Evolutionary conservation across 2,113 vertebrate genomes (phyloP).

Genomic region (Oceanodroma tethys): DNA sequence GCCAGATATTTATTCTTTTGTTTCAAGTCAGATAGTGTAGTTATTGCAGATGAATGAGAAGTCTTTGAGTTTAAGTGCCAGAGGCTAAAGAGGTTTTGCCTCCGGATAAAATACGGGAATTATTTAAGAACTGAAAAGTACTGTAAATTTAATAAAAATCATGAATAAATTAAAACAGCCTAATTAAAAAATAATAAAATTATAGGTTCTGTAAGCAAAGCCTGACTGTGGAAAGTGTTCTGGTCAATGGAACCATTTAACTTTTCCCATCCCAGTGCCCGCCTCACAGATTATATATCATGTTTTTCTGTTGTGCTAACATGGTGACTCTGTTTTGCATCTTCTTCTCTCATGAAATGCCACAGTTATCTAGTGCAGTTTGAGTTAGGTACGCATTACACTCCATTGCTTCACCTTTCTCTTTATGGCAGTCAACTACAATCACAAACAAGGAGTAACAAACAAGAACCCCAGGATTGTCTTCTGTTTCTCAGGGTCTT

Average conservation of each 20-base stretch:
- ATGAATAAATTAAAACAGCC: constrained; percentile 48
- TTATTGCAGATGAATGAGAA: not conserved
- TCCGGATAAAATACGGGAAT: constrained; percentile 43
- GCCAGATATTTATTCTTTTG: not conserved
- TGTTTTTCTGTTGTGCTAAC: not conserved
- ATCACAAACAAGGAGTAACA: not conserved
- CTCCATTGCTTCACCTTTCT: not conserved
- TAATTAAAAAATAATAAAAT: constrained; percentile 56
- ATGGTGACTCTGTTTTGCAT: not conserved
- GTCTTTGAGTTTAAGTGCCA: constrained; percentile 31
- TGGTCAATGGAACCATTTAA: not conserved
- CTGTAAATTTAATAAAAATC: constrained; percentile 59
- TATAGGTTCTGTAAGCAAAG: not conserved
- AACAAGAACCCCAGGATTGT: not conserved
- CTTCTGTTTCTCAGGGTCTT: not conserved
- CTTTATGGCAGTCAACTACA: not conserved
- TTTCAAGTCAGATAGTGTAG: not conserved
- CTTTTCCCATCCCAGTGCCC: not conserved
- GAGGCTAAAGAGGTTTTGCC: constrained; percentile 53
- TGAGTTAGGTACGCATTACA: not conserved
- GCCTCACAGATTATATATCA: accelerated
- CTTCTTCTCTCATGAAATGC: not conserved
- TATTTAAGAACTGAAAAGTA: constrained; percentile 53
- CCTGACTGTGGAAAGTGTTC: not conserved
- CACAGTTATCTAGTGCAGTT: not conserved